Percentiles rank a stretch among this genome's conserved stretches.
Evolutionary conservation across 2,888 invertebrate genomes (phyloP).

Genomic region (Hesperia comma): DNA sequence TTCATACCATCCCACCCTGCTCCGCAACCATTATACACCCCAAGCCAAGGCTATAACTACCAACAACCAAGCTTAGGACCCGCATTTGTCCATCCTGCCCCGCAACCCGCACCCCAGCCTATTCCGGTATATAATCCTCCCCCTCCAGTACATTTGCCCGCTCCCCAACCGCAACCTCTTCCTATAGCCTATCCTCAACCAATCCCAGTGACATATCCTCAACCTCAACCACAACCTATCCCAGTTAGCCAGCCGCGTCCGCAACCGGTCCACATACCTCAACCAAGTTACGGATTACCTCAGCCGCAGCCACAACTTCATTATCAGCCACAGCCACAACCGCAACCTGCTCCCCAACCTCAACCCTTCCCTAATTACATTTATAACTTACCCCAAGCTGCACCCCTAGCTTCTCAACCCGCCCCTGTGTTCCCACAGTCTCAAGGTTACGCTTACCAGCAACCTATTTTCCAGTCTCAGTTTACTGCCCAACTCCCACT

Average conservation of each 20-base stretch:
- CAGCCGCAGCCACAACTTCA: constrained; percentile 30
- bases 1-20: constrained; percentile 28
- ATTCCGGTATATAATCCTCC: constrained; percentile 30
- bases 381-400: constrained; percentile 32
- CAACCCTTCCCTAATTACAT: constrained; percentile 24
- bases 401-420: constrained; percentile 14
- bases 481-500: constrained; percentile 48
- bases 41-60: constrained; percentile 38
- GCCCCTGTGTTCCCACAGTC: constrained; percentile 31
- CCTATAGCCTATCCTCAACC: constrained; percentile 42
- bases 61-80: constrained; percentile 37
- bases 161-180: constrained; percentile 38
- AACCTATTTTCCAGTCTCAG: constrained; percentile 42
- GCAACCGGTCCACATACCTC: constrained; percentile 31
- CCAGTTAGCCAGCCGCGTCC: constrained; percentile 43
- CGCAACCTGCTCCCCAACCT: constrained; percentile 10
- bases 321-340: constrained; percentile 32
- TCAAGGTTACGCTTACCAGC: constrained; percentile 49
- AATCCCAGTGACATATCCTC: constrained; percentile 40
- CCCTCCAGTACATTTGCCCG: constrained; percentile 31
- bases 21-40: constrained; percentile 22
- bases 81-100: constrained; percentile 40
- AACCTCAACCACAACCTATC: constrained; percentile 48
- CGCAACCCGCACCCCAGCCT: constrained; percentile 37
- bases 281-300: constrained; percentile 18